Percentiles rank a stretch among this genome's conserved stretches.
phyloP scores from a whole-genome alignment of 2,888 invertebrate genomes.

The Agrilus cyanescens region DNA sequence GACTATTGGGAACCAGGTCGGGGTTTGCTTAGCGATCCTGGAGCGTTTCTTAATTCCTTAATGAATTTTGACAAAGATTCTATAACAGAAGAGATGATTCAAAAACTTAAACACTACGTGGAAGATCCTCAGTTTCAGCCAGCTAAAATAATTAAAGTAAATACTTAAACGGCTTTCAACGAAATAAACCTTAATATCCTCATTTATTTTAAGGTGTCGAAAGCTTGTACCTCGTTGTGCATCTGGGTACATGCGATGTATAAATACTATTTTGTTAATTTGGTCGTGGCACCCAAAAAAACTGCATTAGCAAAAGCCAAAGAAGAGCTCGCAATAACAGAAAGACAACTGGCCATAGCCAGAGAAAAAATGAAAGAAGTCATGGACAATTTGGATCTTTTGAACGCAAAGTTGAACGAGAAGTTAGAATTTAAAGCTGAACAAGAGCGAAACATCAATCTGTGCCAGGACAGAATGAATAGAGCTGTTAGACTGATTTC shows the following conservation, averaged over 20 bases:
- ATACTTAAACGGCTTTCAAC: neutral
- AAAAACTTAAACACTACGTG: conserved; percentile 66
- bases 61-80: conserved; percentile 81
- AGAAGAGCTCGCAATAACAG: conserved; percentile 51
- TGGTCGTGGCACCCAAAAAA: conserved; percentile 78
- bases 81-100: conserved; percentile 69
- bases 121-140: conserved; percentile 71
- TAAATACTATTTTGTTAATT: conserved; percentile 80
- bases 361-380: conserved; percentile 66
- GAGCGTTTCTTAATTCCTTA: conserved; percentile 67
- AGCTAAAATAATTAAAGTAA: conserved; percentile 58
- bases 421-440: conserved; percentile 59
- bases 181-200: neutral
- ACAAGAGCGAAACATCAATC: conserved; percentile 63
- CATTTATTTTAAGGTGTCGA: conserved; percentile 47
- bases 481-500: conserved; percentile 53
- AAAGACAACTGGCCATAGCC: conserved; percentile 54
- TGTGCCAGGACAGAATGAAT: conserved; percentile 66
- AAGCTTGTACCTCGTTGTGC: conserved; percentile 70
- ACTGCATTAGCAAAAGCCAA: conserved; percentile 65
- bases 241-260: conserved; percentile 91
- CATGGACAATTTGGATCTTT: conserved; percentile 62
- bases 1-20: conserved; percentile 89
- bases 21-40: conserved; percentile 68
- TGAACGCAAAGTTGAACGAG: conserved; percentile 58